These are phyloP conservation scores for Oreochromis tanganicae DNA, from an alignment of 2,113 vertebrate genomes.

Conservation along the genomic window DNA sequence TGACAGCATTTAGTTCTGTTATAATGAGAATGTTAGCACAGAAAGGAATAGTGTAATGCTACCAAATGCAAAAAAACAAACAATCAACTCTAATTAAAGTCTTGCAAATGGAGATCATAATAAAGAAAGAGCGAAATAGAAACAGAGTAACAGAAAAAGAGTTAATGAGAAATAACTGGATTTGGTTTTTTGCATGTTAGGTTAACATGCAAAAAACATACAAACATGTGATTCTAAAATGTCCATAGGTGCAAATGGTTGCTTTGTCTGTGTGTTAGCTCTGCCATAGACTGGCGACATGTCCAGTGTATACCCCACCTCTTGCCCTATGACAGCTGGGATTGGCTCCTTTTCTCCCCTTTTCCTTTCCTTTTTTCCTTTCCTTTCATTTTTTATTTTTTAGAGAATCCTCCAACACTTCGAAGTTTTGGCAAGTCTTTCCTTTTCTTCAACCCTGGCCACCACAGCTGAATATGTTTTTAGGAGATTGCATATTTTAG, in stretches of 20 bases:
- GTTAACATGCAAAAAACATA: not conserved
- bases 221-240: not conserved
- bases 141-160: not conserved
- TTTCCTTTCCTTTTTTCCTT: not conserved
- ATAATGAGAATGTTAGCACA: not conserved
- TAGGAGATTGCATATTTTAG: not conserved
- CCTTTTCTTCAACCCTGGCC: not conserved
- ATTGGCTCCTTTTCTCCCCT: not conserved
- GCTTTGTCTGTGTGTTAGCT: not conserved
- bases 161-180: not conserved
- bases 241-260: no score
- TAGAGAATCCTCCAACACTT: not conserved
- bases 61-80: not conserved
- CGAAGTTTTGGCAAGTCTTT: not conserved
- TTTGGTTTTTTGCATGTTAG: not conserved
- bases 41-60: not conserved
- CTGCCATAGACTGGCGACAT: not conserved
- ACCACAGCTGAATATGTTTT: not conserved
- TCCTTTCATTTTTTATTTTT: not conserved
- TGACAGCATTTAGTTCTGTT: not conserved
- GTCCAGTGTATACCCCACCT: not conserved
- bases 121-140: not conserved
- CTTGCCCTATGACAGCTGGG: not conserved
- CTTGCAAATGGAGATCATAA: not conserved
- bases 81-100: not conserved